A percentile compares a stretch with the other conserved stretches of the same genome.
Conservation (phyloP, 2,113 vertebrate species). For the Paraplagusia blochii region DNA sequence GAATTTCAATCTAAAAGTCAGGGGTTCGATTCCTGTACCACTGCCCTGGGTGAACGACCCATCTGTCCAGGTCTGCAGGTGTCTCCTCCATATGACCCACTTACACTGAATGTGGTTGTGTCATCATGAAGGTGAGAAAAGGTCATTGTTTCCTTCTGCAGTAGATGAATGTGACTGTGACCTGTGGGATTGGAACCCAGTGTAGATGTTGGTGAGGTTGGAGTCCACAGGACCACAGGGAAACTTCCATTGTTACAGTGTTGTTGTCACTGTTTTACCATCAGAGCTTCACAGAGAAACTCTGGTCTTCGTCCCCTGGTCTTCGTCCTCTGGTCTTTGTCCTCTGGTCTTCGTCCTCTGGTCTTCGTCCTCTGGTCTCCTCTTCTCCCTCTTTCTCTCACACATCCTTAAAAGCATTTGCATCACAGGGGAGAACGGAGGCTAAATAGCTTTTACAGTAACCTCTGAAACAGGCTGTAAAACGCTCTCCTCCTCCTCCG, state of each 20-base stretch:
- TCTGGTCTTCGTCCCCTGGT: too few species aligned
- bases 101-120: constrained; percentile 8
- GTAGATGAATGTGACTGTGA: constrained; percentile 36
- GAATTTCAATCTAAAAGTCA: too few species aligned
- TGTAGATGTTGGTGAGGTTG: too few species aligned
- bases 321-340: too few species aligned
- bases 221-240: too few species aligned
- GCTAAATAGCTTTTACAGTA: constrained; percentile 48
- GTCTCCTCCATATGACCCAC: too few species aligned
- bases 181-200: neutral
- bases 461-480: constrained; percentile 37
- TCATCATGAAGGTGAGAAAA: constrained; percentile 33
- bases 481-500: constrained; percentile 32
- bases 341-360: too few species aligned
- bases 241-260: too few species aligned
- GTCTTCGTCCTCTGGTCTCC: neutral
- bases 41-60: too few species aligned
- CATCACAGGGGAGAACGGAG: constrained; percentile 44
- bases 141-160: constrained; percentile 4
- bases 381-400: constrained; percentile 7
- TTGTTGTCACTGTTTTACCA: constrained; percentile 6
- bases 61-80: too few species aligned
- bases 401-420: constrained; percentile 52
- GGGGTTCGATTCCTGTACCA: too few species aligned
- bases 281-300: neutral